Evolutionary conservation across 1,140 invertebrate genomes (phyloP).

Genomic region (Lepidurus apus): DNA sequence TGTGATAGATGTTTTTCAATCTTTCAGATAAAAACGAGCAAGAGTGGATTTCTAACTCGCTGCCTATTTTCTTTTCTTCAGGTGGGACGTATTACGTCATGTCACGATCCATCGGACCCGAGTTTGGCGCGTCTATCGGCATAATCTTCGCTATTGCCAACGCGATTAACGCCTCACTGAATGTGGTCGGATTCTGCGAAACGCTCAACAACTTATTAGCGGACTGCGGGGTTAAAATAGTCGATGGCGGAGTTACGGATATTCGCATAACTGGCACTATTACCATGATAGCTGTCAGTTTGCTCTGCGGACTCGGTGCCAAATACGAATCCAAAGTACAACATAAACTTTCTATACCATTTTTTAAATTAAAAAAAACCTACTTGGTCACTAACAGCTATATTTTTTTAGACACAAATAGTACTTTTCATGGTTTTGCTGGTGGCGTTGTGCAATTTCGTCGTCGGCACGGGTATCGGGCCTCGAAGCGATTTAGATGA

Average conservation of each 20-base stretch:
- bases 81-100: constrained; percentile 60
- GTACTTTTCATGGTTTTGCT: constrained; percentile 83
- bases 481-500: constrained; percentile 53
- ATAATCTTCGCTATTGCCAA: constrained; percentile 60
- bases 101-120: constrained; percentile 58
- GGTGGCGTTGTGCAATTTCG: constrained; percentile 82
- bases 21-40: neutral
- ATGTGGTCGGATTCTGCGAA: constrained; percentile 60
- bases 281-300: constrained; percentile 28
- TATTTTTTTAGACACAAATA: constrained; percentile 60
- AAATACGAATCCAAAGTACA: constrained; percentile 35
- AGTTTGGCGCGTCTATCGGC: constrained; percentile 62
- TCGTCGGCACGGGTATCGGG: constrained; percentile 80
- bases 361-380: no score
- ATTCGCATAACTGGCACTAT: constrained; percentile 45
- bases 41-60: neutral
- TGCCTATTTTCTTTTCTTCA: constrained; percentile 38
- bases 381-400: neutral
- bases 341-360: neutral
- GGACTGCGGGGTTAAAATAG: constrained; percentile 35
- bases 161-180: constrained; percentile 58
- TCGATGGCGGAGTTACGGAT: constrained; percentile 47
- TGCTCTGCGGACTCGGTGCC: constrained; percentile 30
- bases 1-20: neutral
- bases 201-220: constrained; percentile 50